A percentile compares a stretch with the other conserved stretches of the same genome.
Evolutionary conservation across 2,888 invertebrate species (phyloP).

Genomic region (Cyaniris semiargus): DNA sequence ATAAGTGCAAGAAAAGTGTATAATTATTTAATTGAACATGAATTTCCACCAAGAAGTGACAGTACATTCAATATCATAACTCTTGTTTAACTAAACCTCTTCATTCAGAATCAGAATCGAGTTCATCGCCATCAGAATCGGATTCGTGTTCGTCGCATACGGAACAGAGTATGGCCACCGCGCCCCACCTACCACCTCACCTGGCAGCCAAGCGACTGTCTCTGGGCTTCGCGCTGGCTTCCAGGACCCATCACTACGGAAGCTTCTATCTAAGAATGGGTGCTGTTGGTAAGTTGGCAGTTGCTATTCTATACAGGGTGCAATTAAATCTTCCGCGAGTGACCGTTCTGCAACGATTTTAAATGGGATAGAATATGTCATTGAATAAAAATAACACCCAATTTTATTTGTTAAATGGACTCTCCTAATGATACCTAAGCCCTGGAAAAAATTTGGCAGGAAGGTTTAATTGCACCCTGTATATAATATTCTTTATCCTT

Average conservation of each 20-base stretch:
- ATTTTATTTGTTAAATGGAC: no score
- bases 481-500: neutral
- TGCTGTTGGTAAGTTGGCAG: constrained; percentile 92
- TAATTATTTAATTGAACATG: no score
- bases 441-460: no score
- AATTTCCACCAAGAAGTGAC: no score
- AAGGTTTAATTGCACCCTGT: no score
- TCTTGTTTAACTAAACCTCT: constrained; percentile 22
- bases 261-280: constrained; percentile 96
- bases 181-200: constrained; percentile 63
- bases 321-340: no score
- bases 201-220: constrained; percentile 72
- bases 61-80: no score
- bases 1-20: no score
- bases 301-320: neutral
- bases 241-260: constrained; percentile 89
- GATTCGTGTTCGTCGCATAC: constrained; percentile 77
- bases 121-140: constrained; percentile 70
- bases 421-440: no score
- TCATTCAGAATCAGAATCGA: constrained; percentile 65
- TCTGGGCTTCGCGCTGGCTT: constrained; percentile 72
- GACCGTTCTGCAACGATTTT: no score
- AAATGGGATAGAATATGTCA: no score
- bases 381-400: no score
- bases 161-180: constrained; percentile 79